A percentile compares a stretch with the other conserved stretches of the same genome.
Conservation (phyloP, 2,113 vertebrate species). For the Podocnemis expansa region DNA sequence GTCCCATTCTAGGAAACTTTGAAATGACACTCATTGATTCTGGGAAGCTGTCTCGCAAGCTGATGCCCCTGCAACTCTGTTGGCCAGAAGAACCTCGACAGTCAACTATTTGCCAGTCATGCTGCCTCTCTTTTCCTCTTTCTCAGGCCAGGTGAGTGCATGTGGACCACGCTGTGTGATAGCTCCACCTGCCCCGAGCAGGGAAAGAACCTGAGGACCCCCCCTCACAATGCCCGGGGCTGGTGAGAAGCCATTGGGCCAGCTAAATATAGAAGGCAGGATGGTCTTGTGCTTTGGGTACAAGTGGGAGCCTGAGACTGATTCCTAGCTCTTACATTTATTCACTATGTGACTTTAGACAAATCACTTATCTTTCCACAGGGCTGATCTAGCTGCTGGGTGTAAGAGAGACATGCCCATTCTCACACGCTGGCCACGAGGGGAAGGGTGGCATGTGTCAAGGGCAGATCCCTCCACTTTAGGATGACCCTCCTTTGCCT, state of each 20-base stretch:
- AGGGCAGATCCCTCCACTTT: background rate
- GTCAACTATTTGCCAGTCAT: background rate
- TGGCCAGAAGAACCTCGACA: background rate
- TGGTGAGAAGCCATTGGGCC: background rate
- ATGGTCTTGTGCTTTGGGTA: background rate
- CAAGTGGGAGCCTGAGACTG: background rate
- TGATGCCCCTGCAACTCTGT: background rate
- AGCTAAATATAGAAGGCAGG: background rate
- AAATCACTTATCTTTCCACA: background rate
- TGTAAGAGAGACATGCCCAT: background rate
- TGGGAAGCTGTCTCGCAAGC: background rate
- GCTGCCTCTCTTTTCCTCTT: background rate
- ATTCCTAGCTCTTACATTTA: background rate
- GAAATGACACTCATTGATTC: too few relatives aligned
- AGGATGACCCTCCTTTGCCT: background rate
- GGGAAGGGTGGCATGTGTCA: background rate
- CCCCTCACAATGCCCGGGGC: fast-evolving
- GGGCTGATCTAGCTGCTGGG: background rate
- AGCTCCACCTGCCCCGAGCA: background rate
- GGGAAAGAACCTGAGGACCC: background rate
- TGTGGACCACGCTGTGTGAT: fast-evolving
- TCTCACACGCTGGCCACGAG: background rate
- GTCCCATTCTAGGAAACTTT: too few relatives aligned
- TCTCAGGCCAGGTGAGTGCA: fast-evolving
- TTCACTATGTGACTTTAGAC: background rate